Evolutionary conservation across 1,140 invertebrate species (phyloP), one percentile per base, ranked within the genome.

Genomic region (Hypsibius dujardini): DNA sequence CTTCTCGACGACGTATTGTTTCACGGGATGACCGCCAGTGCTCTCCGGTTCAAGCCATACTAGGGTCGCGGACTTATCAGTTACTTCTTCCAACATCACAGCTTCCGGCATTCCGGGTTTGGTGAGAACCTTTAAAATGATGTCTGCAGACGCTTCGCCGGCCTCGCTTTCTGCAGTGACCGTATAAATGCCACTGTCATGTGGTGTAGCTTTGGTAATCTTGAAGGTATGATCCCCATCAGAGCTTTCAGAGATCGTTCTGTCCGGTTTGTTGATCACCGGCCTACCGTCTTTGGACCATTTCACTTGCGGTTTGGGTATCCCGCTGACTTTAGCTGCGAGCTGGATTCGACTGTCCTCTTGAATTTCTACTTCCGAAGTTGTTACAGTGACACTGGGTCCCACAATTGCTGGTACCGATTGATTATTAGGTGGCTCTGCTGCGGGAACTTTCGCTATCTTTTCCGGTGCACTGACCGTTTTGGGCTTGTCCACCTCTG

Each of bases 381-480:
- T 28, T 28, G 28, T 28, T 28, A 28, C 28, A 28, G 28, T 28
- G 28, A 28, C 28, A 28, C 28, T 28, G 28, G 28, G 28, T 28
- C 28, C 28, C 28, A 28, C 28, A 28, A 28, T 28, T 28, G 28
- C 28, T 28, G 28, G 28, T 28, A 28, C 28, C 28, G 28, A 28
- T 28, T 28, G 28, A 28, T 28, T 28, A 28, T 28, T 28, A 28
- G 98, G 88, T 1, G 95, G 94, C 81, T 98, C 95, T 73, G 95
- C 95, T 76, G 93, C 95, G 46, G 91, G 85, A 1, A 99, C 93
- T 77, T 95, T 90, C 75, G 98, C 88, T 77, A 90, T 92, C 76
- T 88, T 90, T 56, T 56, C 50, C 50, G 7, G 50, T 56, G n/a
- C 7, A 7, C 7, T 56, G n/a, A 56, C 50, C 50, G 50, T 56